phyloP scores from a whole-genome alignment of 1,140 invertebrate genomes.

The Drosophila athabasca region DNA sequence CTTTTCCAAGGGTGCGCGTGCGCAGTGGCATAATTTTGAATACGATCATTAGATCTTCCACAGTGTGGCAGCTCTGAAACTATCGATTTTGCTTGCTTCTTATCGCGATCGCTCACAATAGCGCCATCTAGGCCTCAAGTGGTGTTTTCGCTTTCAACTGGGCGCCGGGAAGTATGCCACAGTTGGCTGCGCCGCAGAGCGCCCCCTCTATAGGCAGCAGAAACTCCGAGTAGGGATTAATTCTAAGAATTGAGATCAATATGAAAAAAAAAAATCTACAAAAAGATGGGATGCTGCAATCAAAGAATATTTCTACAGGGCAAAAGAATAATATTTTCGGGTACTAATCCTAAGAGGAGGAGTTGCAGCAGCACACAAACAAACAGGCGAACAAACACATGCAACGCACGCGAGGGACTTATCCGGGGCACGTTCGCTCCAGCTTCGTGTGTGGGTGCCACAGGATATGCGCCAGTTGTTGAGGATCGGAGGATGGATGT shows the following conservation, averaged over 20 bases:
- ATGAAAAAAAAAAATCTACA: no score
- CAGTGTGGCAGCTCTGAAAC: no score
- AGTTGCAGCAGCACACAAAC: slow-evolving; percentile 17
- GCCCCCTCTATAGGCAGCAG: not conserved
- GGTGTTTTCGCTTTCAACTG: no score
- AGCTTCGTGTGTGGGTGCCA: slow-evolving; percentile 65
- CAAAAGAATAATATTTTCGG: slow-evolving; percentile 14
- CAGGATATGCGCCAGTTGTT: slow-evolving; percentile 68
- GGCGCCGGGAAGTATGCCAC: slow-evolving; percentile 8
- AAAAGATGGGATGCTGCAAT: no score
- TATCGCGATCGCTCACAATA: no score
- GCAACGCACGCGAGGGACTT: not conserved
- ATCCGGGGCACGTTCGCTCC: slow-evolving; percentile 41
- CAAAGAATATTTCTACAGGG: no score
- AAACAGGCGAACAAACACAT: no score
- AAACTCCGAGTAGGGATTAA: no score
- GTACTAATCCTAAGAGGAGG: slow-evolving; percentile 16
- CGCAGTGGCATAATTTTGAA: not conserved
- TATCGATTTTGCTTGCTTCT: no score
- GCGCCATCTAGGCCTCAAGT: slow-evolving; percentile 2
- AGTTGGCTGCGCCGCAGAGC: no score
- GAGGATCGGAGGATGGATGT: slow-evolving; percentile 8
- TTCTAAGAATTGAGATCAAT: no score
- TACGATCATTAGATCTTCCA: not conserved
- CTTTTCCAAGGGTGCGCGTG: no score